Evolutionary conservation across 2,113 vertebrate genomes (phyloP).

Genomic region (Crotalus tigris): DNA sequence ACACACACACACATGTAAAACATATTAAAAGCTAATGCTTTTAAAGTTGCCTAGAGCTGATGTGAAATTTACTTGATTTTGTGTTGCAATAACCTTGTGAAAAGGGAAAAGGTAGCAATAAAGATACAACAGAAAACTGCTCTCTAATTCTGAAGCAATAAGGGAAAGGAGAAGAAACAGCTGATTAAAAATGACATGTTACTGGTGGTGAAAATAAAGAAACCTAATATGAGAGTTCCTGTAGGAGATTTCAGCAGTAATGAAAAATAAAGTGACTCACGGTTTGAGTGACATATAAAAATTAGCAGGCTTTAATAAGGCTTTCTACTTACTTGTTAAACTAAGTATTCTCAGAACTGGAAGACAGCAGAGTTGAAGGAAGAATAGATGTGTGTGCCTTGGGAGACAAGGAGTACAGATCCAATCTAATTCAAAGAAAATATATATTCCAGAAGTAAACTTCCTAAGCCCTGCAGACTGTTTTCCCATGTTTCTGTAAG

Average conservation of each 20-base stretch:
- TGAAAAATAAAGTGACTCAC: constrained; percentile 72
- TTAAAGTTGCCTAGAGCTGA: constrained; percentile 66
- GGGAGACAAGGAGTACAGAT: background rate
- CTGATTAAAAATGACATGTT: constrained; percentile 73
- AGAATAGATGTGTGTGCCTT: background rate
- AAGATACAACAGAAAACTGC: constrained; percentile 46
- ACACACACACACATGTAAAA: constrained; percentile 40
- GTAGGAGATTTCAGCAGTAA: constrained; percentile 68
- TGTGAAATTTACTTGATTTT: constrained; percentile 67
- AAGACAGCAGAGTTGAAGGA: constrained; percentile 29
- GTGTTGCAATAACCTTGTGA: constrained; percentile 66
- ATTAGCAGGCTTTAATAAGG: constrained; percentile 75
- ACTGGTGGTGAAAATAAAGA: constrained; percentile 64
- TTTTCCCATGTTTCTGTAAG: background rate
- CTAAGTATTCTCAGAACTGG: constrained; percentile 40
- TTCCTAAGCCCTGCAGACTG: background rate
- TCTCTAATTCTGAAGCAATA: constrained; percentile 67
- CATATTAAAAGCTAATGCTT: constrained; percentile 62
- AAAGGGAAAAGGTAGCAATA: constrained; percentile 52
- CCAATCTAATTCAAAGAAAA: background rate
- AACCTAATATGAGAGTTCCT: constrained; percentile 58
- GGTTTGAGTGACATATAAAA: constrained; percentile 73
- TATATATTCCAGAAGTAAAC: background rate
- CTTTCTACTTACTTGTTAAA: constrained; percentile 58
- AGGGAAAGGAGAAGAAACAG: constrained; percentile 48